Evolutionary conservation across 2,888 invertebrate species (phyloP).

Genomic region (Polylopha cassiicola): DNA sequence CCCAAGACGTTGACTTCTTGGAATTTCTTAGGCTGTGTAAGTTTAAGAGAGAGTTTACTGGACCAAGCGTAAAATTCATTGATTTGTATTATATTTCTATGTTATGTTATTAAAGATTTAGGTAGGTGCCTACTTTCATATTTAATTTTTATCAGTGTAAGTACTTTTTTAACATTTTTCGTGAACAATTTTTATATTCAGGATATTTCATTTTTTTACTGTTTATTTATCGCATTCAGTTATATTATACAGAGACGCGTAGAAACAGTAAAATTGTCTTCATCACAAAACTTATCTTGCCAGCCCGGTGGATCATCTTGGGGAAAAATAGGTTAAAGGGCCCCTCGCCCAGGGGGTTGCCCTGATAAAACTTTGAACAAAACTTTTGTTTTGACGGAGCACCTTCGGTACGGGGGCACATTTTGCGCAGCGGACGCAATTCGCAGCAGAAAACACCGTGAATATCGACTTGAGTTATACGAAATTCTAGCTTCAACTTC

Average conservation of each 20-base stretch:
- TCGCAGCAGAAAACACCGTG: slow-evolving; percentile 19
- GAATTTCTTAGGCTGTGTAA: too few relatives aligned
- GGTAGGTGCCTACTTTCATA: too few relatives aligned
- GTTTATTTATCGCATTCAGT: slow-evolving; percentile 11
- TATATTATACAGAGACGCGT: slow-evolving; percentile 10
- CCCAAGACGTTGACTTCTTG: too few relatives aligned
- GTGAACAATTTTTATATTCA: too few relatives aligned
- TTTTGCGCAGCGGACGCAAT: slow-evolving; percentile 30
- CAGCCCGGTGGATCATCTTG: slow-evolving; percentile 53
- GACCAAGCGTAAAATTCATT: too few relatives aligned
- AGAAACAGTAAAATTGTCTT: slow-evolving; percentile 22
- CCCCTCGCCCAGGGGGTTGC: slow-evolving; percentile 50
- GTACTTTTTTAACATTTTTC: too few relatives aligned
- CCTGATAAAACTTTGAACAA: slow-evolving; percentile 65
- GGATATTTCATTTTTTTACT: background rate
- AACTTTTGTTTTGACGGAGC: slow-evolving; percentile 72
- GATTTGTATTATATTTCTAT: too few relatives aligned
- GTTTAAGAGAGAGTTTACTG: too few relatives aligned
- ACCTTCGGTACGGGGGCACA: slow-evolving; percentile 46
- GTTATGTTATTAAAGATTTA: too few relatives aligned
- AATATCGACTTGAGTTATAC: slow-evolving; percentile 19
- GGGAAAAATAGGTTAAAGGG: slow-evolving; percentile 70
- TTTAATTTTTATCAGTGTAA: too few relatives aligned
- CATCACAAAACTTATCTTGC: slow-evolving; percentile 30
- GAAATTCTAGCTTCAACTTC: too few relatives aligned